Percentiles rank a stretch among this genome's conserved stretches.
Conservation (phyloP, 2,113 vertebrate genomes). For the Pangasianodon gigas region DNA sequence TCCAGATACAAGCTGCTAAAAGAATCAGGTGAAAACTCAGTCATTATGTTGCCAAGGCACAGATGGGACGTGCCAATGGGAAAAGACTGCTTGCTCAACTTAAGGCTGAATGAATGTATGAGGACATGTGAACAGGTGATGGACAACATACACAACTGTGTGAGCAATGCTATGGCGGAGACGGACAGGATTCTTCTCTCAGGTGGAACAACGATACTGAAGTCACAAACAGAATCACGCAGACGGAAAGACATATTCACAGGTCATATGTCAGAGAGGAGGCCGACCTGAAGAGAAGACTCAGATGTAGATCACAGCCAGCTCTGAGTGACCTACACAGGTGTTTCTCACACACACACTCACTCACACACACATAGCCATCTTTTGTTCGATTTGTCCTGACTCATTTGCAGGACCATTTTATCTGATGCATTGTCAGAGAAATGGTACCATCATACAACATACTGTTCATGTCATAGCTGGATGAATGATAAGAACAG, state of each 20-base stretch:
- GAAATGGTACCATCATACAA: background rate
- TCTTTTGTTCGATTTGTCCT: background rate
- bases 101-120: background rate
- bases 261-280: slow-evolving; percentile 6
- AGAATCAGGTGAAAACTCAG: background rate
- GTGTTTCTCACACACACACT: slow-evolving; percentile 4
- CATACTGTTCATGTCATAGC: background rate
- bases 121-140: background rate
- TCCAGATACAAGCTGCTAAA: background rate
- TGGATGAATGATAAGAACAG: background rate
- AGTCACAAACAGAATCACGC: background rate
- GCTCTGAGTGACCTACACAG: slow-evolving; percentile 3
- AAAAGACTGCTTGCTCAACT: slow-evolving; percentile 14
- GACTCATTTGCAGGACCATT: background rate
- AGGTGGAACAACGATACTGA: background rate
- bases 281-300: background rate
- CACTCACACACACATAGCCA: background rate
- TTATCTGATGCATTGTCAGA: background rate
- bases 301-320: slow-evolving; percentile 27
- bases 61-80: background rate
- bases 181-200: background rate
- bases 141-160: background rate
- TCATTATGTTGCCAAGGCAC: background rate
- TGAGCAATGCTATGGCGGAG: background rate
- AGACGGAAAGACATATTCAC: slow-evolving; percentile 1